phyloP scores from a whole-genome alignment of 1,140 invertebrate genomes.

The Mizuhopecten yessoensis region DNA sequence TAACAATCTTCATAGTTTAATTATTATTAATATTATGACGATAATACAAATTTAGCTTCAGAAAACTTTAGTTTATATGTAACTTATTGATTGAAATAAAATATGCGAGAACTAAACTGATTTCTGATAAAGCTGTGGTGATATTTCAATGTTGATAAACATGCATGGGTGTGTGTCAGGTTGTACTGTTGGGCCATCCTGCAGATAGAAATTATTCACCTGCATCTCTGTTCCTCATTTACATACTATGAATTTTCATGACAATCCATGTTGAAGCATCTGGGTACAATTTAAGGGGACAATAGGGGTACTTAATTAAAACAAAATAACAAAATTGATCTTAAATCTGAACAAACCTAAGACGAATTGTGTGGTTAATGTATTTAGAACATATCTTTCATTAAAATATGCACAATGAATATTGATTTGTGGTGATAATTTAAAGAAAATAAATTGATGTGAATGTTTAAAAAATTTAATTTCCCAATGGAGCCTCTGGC shows the following conservation, averaged over 20 bases:
- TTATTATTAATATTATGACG: background rate
- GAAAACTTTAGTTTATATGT: too few relatives aligned
- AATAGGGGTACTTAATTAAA: background rate
- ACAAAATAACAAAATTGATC: background rate
- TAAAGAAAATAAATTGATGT: background rate
- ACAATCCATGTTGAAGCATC: constrained; percentile 17
- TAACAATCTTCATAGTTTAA: background rate
- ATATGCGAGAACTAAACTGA: background rate
- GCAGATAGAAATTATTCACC: background rate
- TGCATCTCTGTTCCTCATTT: background rate
- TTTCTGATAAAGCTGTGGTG: background rate
- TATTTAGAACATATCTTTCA: background rate
- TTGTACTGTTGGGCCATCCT: background rate
- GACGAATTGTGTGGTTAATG: background rate
- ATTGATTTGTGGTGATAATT: background rate
- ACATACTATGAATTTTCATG: constrained; percentile 29
- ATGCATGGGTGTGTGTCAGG: background rate
- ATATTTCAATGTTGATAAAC: background rate
- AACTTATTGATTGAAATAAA: background rate
- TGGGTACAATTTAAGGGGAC: background rate
- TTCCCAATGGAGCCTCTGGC: background rate
- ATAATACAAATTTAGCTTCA: background rate
- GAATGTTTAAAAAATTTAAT: background rate
- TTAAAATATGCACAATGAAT: background rate
- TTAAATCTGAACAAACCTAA: background rate